These are phyloP conservation scores for Temnothorax unifasciatus DNA, from an alignment of 2,888 invertebrate species.

Conservation along the genomic window DNA sequence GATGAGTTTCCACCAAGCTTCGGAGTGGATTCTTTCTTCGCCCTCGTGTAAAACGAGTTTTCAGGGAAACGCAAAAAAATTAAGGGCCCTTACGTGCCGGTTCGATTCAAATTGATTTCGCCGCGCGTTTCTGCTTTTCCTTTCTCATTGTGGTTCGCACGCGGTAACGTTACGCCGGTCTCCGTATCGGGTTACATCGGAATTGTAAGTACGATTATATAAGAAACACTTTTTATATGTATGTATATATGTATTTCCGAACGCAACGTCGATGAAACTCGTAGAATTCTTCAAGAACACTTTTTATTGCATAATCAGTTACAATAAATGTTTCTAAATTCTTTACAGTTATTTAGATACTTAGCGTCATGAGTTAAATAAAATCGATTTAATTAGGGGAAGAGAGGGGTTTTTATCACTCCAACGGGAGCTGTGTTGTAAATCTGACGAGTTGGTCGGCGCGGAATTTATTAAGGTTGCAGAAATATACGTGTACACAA, in stretches of 20 bases:
- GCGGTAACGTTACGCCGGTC: slow-evolving; percentile 79
- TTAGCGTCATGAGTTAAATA: too few relatives aligned
- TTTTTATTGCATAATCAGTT: background rate
- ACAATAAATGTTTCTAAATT: background rate
- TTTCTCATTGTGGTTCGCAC: slow-evolving; percentile 77
- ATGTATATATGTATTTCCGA: background rate
- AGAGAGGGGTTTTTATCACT: too few relatives aligned
- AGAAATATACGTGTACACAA: too few relatives aligned
- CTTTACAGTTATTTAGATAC: too few relatives aligned
- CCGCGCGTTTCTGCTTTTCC: slow-evolving; percentile 75
- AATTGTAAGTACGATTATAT: slow-evolving; percentile 76
- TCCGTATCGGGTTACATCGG: slow-evolving; percentile 79
- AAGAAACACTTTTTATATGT: slow-evolving; percentile 61
- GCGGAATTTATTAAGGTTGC: too few relatives aligned
- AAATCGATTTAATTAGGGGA: too few relatives aligned
- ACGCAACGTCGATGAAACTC: background rate
- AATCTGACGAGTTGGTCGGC: too few relatives aligned
- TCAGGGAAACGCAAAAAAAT: slow-evolving; percentile 70
- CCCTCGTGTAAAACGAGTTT: slow-evolving; percentile 72
- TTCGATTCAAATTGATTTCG: slow-evolving; percentile 81
- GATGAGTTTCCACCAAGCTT: slow-evolving; percentile 66
- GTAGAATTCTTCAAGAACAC: background rate
- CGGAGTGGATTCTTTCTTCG: slow-evolving; percentile 67
- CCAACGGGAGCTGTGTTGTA: too few relatives aligned
- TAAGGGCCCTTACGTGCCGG: slow-evolving; percentile 71